A percentile compares a stretch with the other conserved stretches of the same genome.
Conservation (phyloP, 2,797 vertebrate species). For the Acanthornis magna region DNA sequence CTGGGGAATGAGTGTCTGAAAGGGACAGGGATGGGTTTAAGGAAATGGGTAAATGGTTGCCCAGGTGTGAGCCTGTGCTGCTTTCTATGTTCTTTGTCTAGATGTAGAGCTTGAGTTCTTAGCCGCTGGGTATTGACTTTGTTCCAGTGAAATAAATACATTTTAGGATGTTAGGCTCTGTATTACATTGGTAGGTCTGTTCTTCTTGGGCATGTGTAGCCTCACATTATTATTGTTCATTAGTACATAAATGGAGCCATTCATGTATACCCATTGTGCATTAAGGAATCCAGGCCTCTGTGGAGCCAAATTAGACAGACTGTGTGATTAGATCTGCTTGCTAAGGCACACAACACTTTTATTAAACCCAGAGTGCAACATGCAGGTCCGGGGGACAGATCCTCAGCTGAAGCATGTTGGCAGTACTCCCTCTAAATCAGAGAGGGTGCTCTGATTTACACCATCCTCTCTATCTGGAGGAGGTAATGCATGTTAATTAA, state of each 20-base stretch:
- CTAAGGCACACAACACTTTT: not conserved
- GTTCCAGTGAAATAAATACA: not conserved
- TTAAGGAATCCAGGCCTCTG: not conserved
- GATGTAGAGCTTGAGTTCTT: not conserved
- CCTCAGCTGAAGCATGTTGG: not conserved
- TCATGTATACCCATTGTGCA: not conserved
- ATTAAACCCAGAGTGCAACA: not conserved
- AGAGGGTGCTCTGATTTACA: slow-evolving; percentile 22
- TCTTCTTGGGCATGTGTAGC: not conserved
- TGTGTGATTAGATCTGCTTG: slow-evolving; percentile 1
- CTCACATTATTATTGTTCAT: not conserved
- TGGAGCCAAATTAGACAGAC: not conserved
- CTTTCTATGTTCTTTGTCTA: not conserved
- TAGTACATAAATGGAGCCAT: not conserved
- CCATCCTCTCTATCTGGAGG: not conserved
- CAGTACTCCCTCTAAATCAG: not conserved
- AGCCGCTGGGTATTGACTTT: not conserved
- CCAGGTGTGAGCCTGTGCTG: not conserved
- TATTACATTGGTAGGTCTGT: not conserved
- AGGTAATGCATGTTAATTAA: slow-evolving; percentile 50
- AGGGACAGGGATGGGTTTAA: not conserved
- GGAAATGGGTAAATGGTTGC: not conserved
- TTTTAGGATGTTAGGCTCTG: not conserved
- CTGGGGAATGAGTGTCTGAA: not conserved
- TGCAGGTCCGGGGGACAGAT: not conserved